Percentiles rank a stretch among this genome's conserved stretches.
phyloP scores from a whole-genome alignment of 2,888 invertebrate species.

The Fragum sueziense region DNA sequence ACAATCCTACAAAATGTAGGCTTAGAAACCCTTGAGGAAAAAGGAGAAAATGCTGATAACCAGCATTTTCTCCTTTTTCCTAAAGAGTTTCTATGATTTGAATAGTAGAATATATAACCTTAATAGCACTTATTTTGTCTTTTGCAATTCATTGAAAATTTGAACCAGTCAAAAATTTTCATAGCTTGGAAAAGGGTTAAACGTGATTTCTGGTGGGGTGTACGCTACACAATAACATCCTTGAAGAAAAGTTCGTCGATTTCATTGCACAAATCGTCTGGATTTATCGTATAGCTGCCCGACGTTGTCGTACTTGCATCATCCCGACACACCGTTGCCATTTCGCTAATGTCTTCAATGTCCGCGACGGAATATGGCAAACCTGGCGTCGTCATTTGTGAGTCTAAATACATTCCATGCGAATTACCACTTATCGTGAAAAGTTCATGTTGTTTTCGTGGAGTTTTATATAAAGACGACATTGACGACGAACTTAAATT shows the following conservation, averaged over 20 bases:
- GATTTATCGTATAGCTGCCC: conserved; percentile 80
- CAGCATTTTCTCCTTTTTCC: too few relatives aligned
- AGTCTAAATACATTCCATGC: conserved; percentile 60
- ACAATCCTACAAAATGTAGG: too few relatives aligned
- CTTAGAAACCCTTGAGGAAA: too few relatives aligned
- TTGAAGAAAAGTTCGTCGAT: conserved; percentile 80
- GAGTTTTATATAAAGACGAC: conserved; percentile 51
- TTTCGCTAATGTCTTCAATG: conserved; percentile 70
- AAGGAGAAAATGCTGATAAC: too few relatives aligned
- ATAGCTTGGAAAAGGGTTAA: too few relatives aligned
- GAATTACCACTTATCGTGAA: conserved; percentile 57
- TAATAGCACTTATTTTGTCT: too few relatives aligned
- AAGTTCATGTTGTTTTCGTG: conserved; percentile 50
- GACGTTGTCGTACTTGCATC: conserved; percentile 77
- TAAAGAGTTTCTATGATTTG: too few relatives aligned
- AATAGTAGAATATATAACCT: too few relatives aligned
- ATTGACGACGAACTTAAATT: conserved; percentile 23
- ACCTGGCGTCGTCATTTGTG: conserved; percentile 66
- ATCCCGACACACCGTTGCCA: conserved; percentile 66
- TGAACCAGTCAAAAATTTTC: too few relatives aligned
- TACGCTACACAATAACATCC: conserved; percentile 72
- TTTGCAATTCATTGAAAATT: too few relatives aligned
- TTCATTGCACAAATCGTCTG: conserved; percentile 79
- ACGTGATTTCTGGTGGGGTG: not conserved
- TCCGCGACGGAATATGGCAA: conserved; percentile 71